phyloP scores from a whole-genome alignment of 2,113 vertebrate species.

The Ictalurus punctatus region DNA sequence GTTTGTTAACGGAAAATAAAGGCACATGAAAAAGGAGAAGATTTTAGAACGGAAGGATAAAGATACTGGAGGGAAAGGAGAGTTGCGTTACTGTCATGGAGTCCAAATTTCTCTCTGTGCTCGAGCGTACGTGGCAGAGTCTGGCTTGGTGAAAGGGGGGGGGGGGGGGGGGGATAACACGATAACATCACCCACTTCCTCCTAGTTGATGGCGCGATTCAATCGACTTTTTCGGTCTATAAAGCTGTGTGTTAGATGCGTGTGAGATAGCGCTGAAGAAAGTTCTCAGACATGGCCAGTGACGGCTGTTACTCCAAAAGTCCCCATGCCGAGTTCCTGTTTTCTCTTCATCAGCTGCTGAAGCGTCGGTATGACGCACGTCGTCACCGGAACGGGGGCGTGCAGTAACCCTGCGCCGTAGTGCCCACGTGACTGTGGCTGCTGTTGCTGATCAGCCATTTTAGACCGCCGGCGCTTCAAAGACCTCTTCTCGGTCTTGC shows the following conservation, averaged over 20 bases:
- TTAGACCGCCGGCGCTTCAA: slow-evolving; percentile 86
- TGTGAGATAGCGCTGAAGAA: background rate
- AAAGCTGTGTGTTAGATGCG: too few species aligned
- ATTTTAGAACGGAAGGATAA: slow-evolving; percentile 65
- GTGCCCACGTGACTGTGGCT: slow-evolving; percentile 57
- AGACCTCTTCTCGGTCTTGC: slow-evolving; percentile 89
- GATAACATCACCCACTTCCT: background rate
- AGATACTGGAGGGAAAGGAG: slow-evolving; percentile 11
- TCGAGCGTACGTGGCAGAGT: slow-evolving; percentile 50
- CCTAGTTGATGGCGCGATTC: background rate
- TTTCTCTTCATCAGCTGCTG: slow-evolving; percentile 94
- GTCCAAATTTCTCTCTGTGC: slow-evolving; percentile 51
- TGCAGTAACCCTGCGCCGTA: slow-evolving; percentile 77
- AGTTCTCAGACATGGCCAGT: slow-evolving; percentile 84
- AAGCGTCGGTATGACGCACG: slow-evolving; percentile 83
- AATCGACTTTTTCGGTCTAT: slow-evolving; percentile 4
- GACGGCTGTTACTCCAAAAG: slow-evolving; percentile 85
- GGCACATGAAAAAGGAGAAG: slow-evolving; percentile 96
- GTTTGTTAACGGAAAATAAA: slow-evolving; percentile 85
- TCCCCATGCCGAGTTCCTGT: slow-evolving; percentile 86
- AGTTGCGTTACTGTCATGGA: slow-evolving; percentile 46
- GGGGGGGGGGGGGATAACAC: background rate
- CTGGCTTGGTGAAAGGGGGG: slow-evolving; percentile 50
- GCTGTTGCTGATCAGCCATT: slow-evolving; percentile 79
- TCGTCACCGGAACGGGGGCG: slow-evolving; percentile 67